Conservation (phyloP, 2,888 invertebrate genomes). For the Caenorhabditis doughertyi region DNA sequence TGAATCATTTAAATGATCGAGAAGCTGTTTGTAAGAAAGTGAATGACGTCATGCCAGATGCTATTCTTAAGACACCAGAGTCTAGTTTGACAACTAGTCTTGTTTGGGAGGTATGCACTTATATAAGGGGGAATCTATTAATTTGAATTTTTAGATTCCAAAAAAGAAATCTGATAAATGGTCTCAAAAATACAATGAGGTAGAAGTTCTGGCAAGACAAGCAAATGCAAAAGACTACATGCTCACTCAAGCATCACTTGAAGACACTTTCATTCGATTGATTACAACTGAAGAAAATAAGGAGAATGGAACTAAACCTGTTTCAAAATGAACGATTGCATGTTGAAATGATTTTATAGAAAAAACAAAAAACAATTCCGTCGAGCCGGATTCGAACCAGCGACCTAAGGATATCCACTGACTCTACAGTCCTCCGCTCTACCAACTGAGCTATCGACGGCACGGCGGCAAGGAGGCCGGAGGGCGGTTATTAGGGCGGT, state of each 20-base stretch:
- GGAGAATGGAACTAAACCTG: neutral
- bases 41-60: neutral
- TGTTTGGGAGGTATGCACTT: constrained; percentile 43
- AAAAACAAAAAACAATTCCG: constrained; percentile 72
- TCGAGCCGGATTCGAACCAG: constrained; percentile 79
- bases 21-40: constrained; percentile 16
- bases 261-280: constrained; percentile 47
- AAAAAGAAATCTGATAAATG: constrained; percentile 19
- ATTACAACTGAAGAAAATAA: constrained; percentile 24
- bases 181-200: constrained; percentile 34
- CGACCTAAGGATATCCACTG: constrained; percentile 72
- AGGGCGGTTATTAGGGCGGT: too few relatives aligned
- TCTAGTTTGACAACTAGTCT: constrained; percentile 23
- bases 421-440: constrained; percentile 75
- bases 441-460: constrained; percentile 76
- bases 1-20: constrained; percentile 4
- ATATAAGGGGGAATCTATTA: too few relatives aligned
- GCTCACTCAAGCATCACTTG: constrained; percentile 40
- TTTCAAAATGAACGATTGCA: too few relatives aligned
- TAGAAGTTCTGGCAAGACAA: constrained; percentile 16
- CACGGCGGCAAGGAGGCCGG: too few relatives aligned
- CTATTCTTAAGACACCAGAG: constrained; percentile 36
- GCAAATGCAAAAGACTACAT: constrained; percentile 32
- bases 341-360: too few relatives aligned
- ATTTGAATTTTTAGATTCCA: constrained; percentile 25